Percentiles rank a stretch among this genome's conserved stretches.
phyloP scores from a whole-genome alignment of 2,113 vertebrate species.

The Atrichornis clamosus region DNA sequence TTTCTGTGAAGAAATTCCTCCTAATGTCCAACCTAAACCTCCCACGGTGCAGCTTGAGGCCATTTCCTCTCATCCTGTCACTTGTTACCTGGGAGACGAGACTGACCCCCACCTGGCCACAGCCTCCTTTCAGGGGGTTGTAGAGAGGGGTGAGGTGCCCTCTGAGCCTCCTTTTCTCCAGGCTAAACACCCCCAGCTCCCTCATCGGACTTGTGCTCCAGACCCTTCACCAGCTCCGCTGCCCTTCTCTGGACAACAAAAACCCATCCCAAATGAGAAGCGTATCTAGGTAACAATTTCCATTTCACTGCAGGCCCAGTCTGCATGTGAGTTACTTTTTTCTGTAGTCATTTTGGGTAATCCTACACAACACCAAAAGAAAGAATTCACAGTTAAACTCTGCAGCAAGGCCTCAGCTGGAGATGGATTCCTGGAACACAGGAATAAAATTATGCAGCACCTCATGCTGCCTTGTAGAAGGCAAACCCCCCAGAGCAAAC shows the following conservation, averaged over 20 bases:
- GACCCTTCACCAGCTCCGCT: no score
- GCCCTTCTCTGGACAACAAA: neutral
- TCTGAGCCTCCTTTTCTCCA: neutral
- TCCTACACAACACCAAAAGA: no score
- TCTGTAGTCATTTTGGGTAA: neutral
- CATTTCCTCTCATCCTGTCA: no score
- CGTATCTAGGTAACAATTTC: fast-evolving
- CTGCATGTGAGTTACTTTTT: fast-evolving
- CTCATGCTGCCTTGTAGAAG: fast-evolving
- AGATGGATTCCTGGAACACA: fast-evolving
- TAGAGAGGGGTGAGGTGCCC: fast-evolving
- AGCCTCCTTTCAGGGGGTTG: neutral
- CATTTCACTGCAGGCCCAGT: fast-evolving
- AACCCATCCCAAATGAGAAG: neutral
- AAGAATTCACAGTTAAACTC: no score
- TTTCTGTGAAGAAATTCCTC: neutral
- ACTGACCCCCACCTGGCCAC: no score
- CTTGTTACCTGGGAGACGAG: neutral
- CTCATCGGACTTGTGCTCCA: fast-evolving
- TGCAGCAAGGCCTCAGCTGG: no score
- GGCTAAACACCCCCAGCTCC: fast-evolving
- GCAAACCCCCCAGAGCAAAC: neutral
- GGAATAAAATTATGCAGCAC: fast-evolving
- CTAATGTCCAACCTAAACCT: neutral
- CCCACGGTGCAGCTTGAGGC: neutral